Conservation (phyloP, 2,888 invertebrate species). For the Rapana venosa region DNA sequence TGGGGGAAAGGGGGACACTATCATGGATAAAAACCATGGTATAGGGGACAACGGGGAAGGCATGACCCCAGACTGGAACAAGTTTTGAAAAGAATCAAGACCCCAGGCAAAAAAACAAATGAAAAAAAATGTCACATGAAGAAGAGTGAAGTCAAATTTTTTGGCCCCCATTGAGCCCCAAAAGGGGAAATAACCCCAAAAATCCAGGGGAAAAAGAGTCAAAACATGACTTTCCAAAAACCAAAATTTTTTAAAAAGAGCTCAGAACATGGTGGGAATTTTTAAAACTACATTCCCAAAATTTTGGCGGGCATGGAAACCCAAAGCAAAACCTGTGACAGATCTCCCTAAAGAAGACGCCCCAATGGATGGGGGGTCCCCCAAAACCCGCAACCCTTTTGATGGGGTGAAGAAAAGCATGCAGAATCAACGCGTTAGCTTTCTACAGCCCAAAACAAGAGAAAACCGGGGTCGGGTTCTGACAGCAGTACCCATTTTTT, state of each 20-base stretch:
- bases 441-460: conserved; percentile 19
- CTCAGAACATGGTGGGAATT: conserved; percentile 11
- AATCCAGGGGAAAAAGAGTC: not conserved
- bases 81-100: not conserved
- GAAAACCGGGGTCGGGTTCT: not conserved
- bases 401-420: not conserved
- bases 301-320: conserved; percentile 12
- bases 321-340: conserved; percentile 1
- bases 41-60: conserved; percentile 36
- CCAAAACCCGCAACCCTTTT: not conserved
- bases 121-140: not conserved
- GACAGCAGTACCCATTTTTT: conserved; percentile 1
- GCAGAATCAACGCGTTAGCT: not conserved
- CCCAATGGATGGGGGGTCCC: conserved; percentile 19
- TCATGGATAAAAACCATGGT: conserved; percentile 55
- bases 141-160: conserved; percentile 12
- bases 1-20: conserved; percentile 7
- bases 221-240: not conserved
- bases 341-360: not conserved
- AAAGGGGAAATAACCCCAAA: not conserved
- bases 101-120: not conserved
- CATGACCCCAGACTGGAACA: not conserved
- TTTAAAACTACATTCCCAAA: conserved; percentile 10
- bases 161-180: conserved; percentile 16
- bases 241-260: conserved; percentile 1